Conservation (phyloP, 2,797 vertebrate species). For the Bovichtus variegatus region DNA sequence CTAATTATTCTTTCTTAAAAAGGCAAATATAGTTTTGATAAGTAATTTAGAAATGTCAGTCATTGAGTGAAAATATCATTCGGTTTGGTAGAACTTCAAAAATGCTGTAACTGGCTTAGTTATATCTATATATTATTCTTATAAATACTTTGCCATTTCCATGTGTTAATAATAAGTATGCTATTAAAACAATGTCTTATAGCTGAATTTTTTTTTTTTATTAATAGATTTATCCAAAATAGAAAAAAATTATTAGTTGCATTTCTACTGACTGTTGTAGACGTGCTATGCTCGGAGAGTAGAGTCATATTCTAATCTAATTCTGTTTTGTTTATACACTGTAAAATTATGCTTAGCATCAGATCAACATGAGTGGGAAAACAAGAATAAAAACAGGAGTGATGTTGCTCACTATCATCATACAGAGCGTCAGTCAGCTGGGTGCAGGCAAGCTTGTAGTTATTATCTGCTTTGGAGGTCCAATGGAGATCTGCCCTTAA, state of each 20-base stretch:
- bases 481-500: neutral
- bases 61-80: neutral
- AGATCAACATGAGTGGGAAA: constrained; percentile 2
- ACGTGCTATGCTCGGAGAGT: neutral
- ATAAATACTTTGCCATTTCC: neutral
- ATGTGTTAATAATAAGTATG: neutral
- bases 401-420: constrained; percentile 22
- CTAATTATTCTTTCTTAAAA: constrained; percentile 5
- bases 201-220: neutral
- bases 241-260: neutral
- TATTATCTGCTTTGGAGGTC: constrained; percentile 20
- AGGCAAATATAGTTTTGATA: neutral
- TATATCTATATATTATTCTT: neutral
- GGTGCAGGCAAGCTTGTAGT: constrained; percentile 43
- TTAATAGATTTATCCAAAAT: neutral
- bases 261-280: neutral
- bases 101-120: neutral
- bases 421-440: constrained; percentile 17
- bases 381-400: neutral
- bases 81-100: neutral
- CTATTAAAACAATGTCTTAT: neutral
- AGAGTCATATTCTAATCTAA: neutral
- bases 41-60: neutral
- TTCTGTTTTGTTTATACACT: neutral
- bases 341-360: constrained; percentile 11